Percentiles rank a stretch among this genome's conserved stretches.
phyloP scores from a whole-genome alignment of 2,888 invertebrate species.

The Chelonus formosanus region DNA sequence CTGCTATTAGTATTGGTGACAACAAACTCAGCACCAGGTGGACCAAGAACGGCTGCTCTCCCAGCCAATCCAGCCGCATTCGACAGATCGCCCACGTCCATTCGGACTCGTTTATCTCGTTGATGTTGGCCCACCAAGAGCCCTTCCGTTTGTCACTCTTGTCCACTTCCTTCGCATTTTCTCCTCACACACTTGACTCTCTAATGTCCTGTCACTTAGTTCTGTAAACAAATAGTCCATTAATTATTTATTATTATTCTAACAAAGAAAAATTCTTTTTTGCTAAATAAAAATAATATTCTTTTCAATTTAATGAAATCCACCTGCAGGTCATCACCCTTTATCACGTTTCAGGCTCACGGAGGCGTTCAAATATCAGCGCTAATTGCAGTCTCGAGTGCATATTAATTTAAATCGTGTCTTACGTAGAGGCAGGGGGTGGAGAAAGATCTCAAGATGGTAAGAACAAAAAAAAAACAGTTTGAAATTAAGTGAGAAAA shows the following conservation, averaged over 20 bases:
- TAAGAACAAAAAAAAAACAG: not conserved
- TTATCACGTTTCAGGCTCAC: conserved; percentile 11
- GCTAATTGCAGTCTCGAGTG: conserved; percentile 49
- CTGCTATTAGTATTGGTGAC: conserved; percentile 44
- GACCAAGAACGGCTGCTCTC: conserved; percentile 55
- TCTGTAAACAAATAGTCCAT: not conserved
- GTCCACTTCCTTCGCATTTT: conserved; percentile 31
- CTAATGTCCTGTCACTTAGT: conserved; percentile 2
- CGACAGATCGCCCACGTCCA: conserved; percentile 60
- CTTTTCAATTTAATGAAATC: too few relatives aligned
- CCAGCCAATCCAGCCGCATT: conserved; percentile 53
- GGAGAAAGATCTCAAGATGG: conserved; percentile 9
- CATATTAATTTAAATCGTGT: conserved; percentile 40
- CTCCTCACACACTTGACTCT: conserved; percentile 1
- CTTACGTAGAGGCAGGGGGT: conserved; percentile 17
- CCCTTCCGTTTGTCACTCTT: conserved; percentile 20
- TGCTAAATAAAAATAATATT: too few relatives aligned
- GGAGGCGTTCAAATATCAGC: conserved; percentile 47
- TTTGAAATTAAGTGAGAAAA: not conserved
- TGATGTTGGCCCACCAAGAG: conserved; percentile 25
- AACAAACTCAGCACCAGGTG: conserved; percentile 42
- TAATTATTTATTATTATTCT: too few relatives aligned
- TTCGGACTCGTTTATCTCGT: conserved; percentile 48
- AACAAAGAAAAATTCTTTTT: too few relatives aligned
- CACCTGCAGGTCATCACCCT: not conserved